These are phyloP conservation scores for Ichneumoninae sp. DNA, from an alignment of 2,888 invertebrate genomes.

Conservation along the genomic window DNA sequence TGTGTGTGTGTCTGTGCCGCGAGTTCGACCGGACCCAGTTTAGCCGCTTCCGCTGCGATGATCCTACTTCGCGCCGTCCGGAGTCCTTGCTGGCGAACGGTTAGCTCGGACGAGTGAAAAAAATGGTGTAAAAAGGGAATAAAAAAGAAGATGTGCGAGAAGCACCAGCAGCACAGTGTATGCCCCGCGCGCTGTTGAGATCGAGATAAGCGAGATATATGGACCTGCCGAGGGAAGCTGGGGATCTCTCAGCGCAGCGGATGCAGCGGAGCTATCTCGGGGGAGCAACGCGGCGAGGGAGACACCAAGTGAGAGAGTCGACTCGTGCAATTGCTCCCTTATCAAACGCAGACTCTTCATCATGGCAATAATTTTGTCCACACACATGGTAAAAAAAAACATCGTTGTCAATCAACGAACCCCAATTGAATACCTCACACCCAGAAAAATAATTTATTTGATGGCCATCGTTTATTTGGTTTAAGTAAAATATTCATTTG, in stretches of 20 bases:
- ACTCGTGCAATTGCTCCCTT: slow-evolving; percentile 66
- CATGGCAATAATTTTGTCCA: slow-evolving; percentile 36
- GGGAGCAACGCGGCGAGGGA: slow-evolving; percentile 42
- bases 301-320: background rate
- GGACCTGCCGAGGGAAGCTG: slow-evolving; percentile 70
- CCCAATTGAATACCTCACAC: background rate
- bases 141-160: slow-evolving; percentile 43
- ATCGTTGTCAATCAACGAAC: background rate
- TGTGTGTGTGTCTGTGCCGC: slow-evolving; percentile 15
- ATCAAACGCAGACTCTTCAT: slow-evolving; percentile 51
- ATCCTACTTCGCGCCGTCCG: slow-evolving; percentile 30
- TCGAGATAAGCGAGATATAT: slow-evolving; percentile 76
- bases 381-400: background rate
- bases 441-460: too few relatives aligned
- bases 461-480: too few relatives aligned
- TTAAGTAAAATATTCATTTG: too few relatives aligned
- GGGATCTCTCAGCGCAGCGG: slow-evolving; percentile 51
- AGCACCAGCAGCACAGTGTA: slow-evolving; percentile 54
- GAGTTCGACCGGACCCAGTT: slow-evolving; percentile 24
- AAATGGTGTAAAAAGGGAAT: slow-evolving; percentile 11
- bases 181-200: slow-evolving; percentile 60
- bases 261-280: slow-evolving; percentile 46
- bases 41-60: slow-evolving; percentile 10
- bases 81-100: slow-evolving; percentile 31
- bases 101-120: slow-evolving; percentile 37